These are phyloP conservation scores for Drosophila mayri DNA, from an alignment of 1,140 invertebrate species.

Conservation along the genomic window DNA sequence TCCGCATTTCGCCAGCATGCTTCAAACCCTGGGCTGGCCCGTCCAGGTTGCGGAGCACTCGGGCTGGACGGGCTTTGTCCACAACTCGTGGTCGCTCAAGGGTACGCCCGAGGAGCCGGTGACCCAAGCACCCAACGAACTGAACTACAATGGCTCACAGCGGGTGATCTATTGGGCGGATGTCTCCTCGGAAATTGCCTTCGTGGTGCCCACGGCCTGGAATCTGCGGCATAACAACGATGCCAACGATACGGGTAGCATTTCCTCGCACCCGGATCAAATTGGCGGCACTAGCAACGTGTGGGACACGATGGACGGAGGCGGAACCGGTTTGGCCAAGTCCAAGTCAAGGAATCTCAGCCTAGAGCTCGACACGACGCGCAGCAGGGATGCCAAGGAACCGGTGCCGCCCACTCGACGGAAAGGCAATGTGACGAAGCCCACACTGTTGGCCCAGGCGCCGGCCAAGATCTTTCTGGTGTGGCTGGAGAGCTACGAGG, in stretches of 20 bases:
- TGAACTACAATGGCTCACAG: conserved; percentile 86
- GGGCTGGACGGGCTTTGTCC: conserved; percentile 95
- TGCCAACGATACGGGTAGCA: conserved; percentile 60
- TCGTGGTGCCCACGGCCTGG: conserved; percentile 94
- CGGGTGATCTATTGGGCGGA: conserved; percentile 98
- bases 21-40: conserved; percentile 94
- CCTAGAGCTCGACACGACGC: conserved; percentile 87
- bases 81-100: conserved; percentile 90
- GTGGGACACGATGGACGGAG: conserved; percentile 83
- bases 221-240: conserved; percentile 76
- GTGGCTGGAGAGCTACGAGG: conserved; percentile 98
- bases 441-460: conserved; percentile 86
- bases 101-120: conserved; percentile 58
- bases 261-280: conserved; percentile 83
- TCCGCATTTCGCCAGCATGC: conserved; percentile 91
- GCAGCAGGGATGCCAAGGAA: conserved; percentile 73
- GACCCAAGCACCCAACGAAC: conserved; percentile 15
- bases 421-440: conserved; percentile 84
- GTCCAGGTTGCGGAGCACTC: conserved; percentile 93
- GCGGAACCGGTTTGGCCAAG: conserved; percentile 77
- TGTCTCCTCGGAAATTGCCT: conserved; percentile 96
- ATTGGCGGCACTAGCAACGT: conserved; percentile 52
- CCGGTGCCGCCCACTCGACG: conserved; percentile 85
- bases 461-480: conserved; percentile 95
- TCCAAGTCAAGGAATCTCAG: conserved; percentile 88